phyloP scores from a whole-genome alignment of 2,113 vertebrate species.

The Hyla sarda region DNA sequence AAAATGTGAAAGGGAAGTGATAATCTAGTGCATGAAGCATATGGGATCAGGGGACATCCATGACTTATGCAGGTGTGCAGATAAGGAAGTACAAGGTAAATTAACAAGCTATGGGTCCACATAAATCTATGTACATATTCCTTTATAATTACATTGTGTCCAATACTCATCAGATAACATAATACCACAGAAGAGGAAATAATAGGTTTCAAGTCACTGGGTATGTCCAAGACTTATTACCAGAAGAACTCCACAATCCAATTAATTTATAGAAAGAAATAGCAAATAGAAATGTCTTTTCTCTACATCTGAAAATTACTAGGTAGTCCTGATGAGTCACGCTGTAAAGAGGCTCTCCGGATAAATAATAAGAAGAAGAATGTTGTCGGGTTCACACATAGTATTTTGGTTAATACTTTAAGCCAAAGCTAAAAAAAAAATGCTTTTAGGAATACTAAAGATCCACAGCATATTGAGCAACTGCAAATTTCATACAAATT shows the following conservation, averaged over 20 bases:
- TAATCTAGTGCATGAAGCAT: neutral
- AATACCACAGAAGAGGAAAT: conserved; percentile 66
- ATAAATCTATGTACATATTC: conserved; percentile 62
- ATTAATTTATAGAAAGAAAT: conserved; percentile 72
- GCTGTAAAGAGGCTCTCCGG: neutral
- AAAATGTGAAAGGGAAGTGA: neutral
- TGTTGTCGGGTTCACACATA: too few species aligned
- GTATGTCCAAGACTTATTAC: conserved; percentile 73
- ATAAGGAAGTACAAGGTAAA: neutral
- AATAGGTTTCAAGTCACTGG: conserved; percentile 69
- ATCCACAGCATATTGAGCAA: too few species aligned
- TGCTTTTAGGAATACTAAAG: too few species aligned
- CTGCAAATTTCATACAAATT: too few species aligned
- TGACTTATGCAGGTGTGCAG: neutral
- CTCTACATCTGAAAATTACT: neutral
- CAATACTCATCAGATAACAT: conserved; percentile 67
- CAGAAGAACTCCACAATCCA: conserved; percentile 67
- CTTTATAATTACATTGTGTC: conserved; percentile 68
- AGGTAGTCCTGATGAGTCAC: neutral
- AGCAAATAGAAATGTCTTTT: conserved; percentile 8
- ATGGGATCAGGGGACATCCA: neutral
- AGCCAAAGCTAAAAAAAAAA: too few species aligned
- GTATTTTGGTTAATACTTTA: too few species aligned
- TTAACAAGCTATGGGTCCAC: neutral
- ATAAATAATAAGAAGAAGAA: neutral